Evolutionary conservation across 2,113 vertebrate genomes (phyloP), one percentile per base, ranked within the genome.

Genomic region (Talpa occidentalis): DNA sequence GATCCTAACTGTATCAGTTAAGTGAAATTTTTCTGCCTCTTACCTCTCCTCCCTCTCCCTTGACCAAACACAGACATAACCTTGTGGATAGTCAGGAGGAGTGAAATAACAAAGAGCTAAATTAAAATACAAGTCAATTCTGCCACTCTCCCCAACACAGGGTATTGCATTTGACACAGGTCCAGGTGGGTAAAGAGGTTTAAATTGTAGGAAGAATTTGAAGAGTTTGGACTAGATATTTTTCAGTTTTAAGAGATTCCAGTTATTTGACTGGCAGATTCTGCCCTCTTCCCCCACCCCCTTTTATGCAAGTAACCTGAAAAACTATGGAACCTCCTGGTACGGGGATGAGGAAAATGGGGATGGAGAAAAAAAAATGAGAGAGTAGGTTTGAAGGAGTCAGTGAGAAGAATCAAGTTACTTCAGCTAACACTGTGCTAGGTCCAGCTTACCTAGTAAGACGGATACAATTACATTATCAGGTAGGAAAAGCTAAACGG

Each of bases 71-170:
- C 83, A 81, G 44, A 76, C 59, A 77, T 17, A 88, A 26, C 30
- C 42, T 92, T 69, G 69, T 88, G 40, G 77, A 35, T 77, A n/a
- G 42, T 6, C 9, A 80, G 12, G 35, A 54, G 52, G 67, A 83
- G 40, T 69, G n/a, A 56, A 90, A 90, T 30, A 60, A 24, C 15
- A 49, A 78, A 67, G 22, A 52, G 24, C 6, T 52, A 88, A 69
- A 88, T 37, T 52, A 82, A 37, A 82, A 64, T 21, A 62, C 24
- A 88, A 93, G 11, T 74, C 85, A 92, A 35, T 82, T 81, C 35
- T 40, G n/a, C 59, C 37, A 49, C 35, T 69, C 37, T 69, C 42
- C 24, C n/a, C 32, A 88, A 35, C 28, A 40, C 26, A 69, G 32
- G 47, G 14, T 67, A 56, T 70, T 70, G 70, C 3, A 49, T 76